Base-by-base conservation (phyloP, 2,888 invertebrate genomes). In the Lymantria dispar region DNA sequence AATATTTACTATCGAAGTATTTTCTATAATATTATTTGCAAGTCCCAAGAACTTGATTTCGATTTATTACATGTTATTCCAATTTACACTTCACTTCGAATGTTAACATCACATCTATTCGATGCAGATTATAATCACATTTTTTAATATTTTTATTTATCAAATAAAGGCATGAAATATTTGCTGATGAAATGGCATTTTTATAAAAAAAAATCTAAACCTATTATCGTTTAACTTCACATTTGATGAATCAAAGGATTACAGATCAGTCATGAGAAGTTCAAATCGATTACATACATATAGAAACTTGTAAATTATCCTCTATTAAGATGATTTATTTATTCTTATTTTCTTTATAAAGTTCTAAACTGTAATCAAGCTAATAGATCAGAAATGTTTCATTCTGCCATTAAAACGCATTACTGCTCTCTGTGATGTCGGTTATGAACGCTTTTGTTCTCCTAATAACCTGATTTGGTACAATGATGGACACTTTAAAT, bases 401-500 rank as follows among this genome's bases (percentile, higher is more conserved):
- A 10, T 10, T 33, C 33, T 33, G 33, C 33, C 9, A 33, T 33
- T 10, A 33, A 64, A 64, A 54, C 54, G 48, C 65, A 57, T 62
- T 58, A 56, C 47, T 40, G 52, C 30, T 51, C 50, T 51, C 41
- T 12, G 13, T 49, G 41, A 52, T 43, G 47, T 53, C 31, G 52
- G 54, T 33, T 52, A 50, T 53, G 48, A 31, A 37, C 29, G 12
- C 55, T 44, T 57, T 64, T 64, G 48, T 64, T 53, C 45, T 48
- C 54, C 52, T 60, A 62, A 58, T 54, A 52, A 48, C 55, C 60
- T 56, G 57, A 62, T 64, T 64, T 58, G 52, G 58, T 56, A 60
- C 54, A 64, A 56, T 40, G 54, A 62, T 59, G 46, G 43, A 22
- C 40, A 43, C 13, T 48, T 52, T 44, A 45, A 45, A 43, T 48